These are phyloP conservation scores for Sitta europaea DNA, from an alignment of 2,113 vertebrate genomes.

Conservation along the genomic window DNA sequence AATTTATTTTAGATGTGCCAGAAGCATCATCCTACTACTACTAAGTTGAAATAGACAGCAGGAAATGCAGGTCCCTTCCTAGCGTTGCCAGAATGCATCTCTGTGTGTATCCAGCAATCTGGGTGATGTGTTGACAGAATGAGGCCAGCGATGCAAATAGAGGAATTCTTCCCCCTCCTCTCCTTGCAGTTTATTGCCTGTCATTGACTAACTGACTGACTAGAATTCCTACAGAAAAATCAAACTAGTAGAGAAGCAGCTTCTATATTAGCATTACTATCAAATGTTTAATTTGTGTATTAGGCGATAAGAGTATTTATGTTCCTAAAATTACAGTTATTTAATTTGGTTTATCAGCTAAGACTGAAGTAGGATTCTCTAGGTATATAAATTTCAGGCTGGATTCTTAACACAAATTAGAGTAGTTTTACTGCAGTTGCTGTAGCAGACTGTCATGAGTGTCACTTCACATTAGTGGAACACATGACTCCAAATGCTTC, in stretches of 20 bases:
- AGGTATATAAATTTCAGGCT: not conserved
- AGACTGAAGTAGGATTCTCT: not conserved
- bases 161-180: not conserved
- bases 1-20: conserved; percentile 61
- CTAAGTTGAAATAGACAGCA: conserved; percentile 57
- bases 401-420: not conserved
- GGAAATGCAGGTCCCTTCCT: conserved; percentile 48
- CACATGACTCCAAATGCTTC: not conserved
- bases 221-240: conserved; percentile 14
- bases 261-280: not conserved
- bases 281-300: not conserved
- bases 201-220: conserved; percentile 8
- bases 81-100: conserved; percentile 65
- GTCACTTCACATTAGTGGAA: not conserved
- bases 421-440: not conserved
- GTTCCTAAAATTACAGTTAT: not conserved
- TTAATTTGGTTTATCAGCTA: not conserved
- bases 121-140: conserved; percentile 85
- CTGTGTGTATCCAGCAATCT: conserved; percentile 71
- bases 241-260: not conserved
- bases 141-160: conserved; percentile 77
- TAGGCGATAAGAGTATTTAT: not conserved
- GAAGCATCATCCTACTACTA: conserved; percentile 59
- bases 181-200: conserved; percentile 36
- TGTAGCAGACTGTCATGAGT: not conserved